A percentile compares a stretch with the other conserved stretches of the same genome.
phyloP scores from a whole-genome alignment of 2,888 invertebrate genomes.

The Ceriagrion tenellum region DNA sequence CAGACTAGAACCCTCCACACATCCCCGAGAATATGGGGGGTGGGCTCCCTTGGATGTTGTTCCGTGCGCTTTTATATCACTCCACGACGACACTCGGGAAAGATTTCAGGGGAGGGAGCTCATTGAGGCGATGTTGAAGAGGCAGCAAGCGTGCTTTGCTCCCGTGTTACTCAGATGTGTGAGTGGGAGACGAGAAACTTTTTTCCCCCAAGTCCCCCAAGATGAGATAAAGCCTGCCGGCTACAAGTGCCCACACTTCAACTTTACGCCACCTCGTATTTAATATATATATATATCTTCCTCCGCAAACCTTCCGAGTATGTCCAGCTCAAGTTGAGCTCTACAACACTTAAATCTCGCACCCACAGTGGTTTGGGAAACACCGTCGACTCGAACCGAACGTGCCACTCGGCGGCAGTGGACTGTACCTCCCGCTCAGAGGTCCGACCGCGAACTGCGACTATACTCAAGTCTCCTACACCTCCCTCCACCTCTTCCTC shows the following conservation, averaged over 20 bases:
- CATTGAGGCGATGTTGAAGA: not conserved
- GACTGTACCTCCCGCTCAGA: slow-evolving; percentile 52
- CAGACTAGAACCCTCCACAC: not conserved
- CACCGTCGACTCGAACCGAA: not conserved
- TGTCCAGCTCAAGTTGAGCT: no score
- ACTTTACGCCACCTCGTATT: not conserved
- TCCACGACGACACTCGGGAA: not conserved
- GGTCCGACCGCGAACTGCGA: slow-evolving; percentile 53
- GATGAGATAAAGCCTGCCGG: not conserved
- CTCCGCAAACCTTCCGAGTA: no score
- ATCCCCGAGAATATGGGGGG: not conserved
- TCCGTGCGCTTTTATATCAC: not conserved
- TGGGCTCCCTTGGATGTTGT: not conserved
- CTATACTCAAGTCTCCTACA: not conserved
- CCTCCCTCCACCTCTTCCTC: not conserved
- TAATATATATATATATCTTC: not conserved
- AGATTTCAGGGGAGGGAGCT: not conserved
- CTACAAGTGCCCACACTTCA: not conserved
- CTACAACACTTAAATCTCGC: no score
- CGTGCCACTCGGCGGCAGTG: not conserved
- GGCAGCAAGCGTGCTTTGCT: not conserved
- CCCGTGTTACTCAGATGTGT: not conserved
- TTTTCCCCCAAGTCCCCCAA: not conserved
- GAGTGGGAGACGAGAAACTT: not conserved
- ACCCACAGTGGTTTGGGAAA: not conserved